These are phyloP conservation scores for Drosophila sp. DNA, from an alignment of 1,140 invertebrate species.

Conservation along the genomic window DNA sequence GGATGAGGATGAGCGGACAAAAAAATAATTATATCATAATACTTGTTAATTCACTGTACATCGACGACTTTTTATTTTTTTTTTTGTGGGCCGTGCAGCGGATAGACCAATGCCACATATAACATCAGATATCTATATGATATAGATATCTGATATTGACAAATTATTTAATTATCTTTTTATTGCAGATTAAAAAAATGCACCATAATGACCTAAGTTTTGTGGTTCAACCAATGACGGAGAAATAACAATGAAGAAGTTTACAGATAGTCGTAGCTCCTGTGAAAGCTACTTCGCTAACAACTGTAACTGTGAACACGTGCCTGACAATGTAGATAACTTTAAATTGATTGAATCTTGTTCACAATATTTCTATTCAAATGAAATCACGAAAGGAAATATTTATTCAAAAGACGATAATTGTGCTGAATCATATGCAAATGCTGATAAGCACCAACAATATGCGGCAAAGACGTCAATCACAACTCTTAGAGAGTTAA, in stretches of 20 bases:
- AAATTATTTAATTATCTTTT: too few species aligned
- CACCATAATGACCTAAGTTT: background rate
- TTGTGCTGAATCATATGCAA: background rate
- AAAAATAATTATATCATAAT: too few species aligned
- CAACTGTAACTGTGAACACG: background rate
- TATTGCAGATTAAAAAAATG: too few species aligned
- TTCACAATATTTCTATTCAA: background rate
- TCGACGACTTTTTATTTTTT: too few species aligned
- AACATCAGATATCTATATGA: too few species aligned
- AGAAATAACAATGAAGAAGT: background rate
- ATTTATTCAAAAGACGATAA: background rate
- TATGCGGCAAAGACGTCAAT: background rate
- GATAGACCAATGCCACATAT: too few species aligned
- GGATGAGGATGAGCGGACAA: too few species aligned
- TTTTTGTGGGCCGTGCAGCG: too few species aligned
- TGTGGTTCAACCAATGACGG: background rate
- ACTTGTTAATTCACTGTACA: too few species aligned
- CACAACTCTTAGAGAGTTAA: background rate
- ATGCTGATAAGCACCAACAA: background rate
- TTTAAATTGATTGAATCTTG: too few species aligned
- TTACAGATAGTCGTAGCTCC: background rate
- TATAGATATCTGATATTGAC: too few species aligned
- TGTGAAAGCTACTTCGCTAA: background rate
- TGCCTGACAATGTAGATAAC: background rate
- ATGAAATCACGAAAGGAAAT: background rate